A percentile compares a stretch with the other conserved stretches of the same genome.
Evolutionary conservation across 1,140 invertebrate species (phyloP).

Genomic region (Aphelenchoides besseyi): DNA sequence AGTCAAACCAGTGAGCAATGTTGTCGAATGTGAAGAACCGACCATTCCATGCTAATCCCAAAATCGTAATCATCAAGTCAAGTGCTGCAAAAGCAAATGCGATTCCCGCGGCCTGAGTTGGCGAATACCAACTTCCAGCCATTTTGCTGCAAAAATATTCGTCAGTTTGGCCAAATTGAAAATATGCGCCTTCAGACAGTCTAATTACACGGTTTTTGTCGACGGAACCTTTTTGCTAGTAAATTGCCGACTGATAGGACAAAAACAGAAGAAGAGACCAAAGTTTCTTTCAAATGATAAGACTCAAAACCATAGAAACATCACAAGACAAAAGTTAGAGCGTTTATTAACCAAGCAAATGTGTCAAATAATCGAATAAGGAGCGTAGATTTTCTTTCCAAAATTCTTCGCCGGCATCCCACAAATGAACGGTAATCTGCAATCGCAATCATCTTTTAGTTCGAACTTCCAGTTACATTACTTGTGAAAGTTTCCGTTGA

Average conservation of each 20-base stretch:
- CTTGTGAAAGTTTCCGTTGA: conserved; percentile 21
- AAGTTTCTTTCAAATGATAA: not conserved
- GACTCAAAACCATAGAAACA: not conserved
- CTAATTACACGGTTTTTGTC: too few species aligned
- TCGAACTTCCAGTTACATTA: too few species aligned
- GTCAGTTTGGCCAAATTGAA: too few species aligned
- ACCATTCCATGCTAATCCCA: conserved; percentile 61
- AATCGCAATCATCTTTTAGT: conserved; percentile 8
- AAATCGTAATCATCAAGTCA: conserved; percentile 52
- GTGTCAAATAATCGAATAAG: conserved; percentile 2
- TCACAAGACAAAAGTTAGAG: not conserved
- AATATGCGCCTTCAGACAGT: too few species aligned
- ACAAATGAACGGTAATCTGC: conserved; percentile 20
- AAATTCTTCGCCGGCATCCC: not conserved
- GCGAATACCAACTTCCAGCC: conserved; percentile 43
- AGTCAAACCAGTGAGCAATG: conserved; percentile 59
- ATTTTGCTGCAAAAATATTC: not conserved
- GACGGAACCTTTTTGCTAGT: too few species aligned
- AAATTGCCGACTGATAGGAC: too few species aligned
- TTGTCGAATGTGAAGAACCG: conserved; percentile 60
- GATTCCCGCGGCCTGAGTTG: conserved; percentile 49
- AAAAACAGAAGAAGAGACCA: not conserved
- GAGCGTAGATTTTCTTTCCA: not conserved
- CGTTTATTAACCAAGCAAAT: too few species aligned
- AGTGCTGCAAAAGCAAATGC: conserved; percentile 45